Evolutionary conservation across 1,140 invertebrate species (phyloP).

Genomic region (Panagrolaimus sp.): DNA sequence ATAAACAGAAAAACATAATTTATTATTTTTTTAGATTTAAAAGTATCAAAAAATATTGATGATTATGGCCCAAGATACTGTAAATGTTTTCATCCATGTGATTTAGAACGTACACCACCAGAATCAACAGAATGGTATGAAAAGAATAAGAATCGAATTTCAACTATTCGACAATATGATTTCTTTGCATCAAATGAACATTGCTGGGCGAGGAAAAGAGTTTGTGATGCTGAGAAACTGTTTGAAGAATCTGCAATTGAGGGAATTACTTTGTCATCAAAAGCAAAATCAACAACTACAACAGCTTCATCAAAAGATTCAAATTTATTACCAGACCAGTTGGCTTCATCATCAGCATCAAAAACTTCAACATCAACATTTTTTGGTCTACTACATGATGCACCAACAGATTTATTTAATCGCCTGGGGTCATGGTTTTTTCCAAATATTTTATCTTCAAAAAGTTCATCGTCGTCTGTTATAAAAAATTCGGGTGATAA

Average conservation of each 20-base stretch:
- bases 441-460: neutral
- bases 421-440: neutral
- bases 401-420: neutral
- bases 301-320: too few species aligned
- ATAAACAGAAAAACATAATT: too few species aligned
- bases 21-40: conserved; percentile 2
- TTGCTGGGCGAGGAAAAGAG: conserved; percentile 25
- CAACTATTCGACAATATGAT: conserved; percentile 29
- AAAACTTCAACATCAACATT: conserved; percentile 11
- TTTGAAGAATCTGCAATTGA: neutral
- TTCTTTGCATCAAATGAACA: conserved; percentile 47
- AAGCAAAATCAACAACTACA: neutral
- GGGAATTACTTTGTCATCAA: neutral
- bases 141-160: neutral
- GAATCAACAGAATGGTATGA: conserved; percentile 7
- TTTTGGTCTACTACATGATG: neutral
- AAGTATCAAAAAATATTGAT: neutral
- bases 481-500: too few species aligned
- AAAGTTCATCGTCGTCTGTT: neutral
- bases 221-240: conserved; percentile 23
- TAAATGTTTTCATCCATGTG: conserved; percentile 49
- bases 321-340: neutral
- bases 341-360: neutral
- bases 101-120: conserved; percentile 20
- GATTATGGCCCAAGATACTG: conserved; percentile 16